Conservation (phyloP, 2,888 invertebrate species). For the Teleiodes luculella region DNA sequence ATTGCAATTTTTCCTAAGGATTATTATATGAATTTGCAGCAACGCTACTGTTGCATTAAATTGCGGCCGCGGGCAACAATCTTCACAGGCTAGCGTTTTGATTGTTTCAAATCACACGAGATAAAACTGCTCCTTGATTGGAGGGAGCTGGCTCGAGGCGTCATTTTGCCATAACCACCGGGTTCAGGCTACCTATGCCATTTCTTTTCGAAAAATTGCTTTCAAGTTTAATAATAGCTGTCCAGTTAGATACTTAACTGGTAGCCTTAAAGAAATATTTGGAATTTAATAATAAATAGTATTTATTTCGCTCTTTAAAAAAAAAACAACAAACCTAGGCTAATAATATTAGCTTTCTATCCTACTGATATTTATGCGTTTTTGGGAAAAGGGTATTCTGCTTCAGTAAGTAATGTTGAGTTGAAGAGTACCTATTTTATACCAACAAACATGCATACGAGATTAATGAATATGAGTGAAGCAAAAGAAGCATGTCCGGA, state of each 20-base stretch:
- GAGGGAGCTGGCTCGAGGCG: constrained; percentile 55
- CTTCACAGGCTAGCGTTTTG: constrained; percentile 42
- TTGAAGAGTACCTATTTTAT: too few relatives aligned
- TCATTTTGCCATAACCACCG: constrained; percentile 33
- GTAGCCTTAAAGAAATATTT: not conserved
- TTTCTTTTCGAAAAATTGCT: constrained; percentile 39
- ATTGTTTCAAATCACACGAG: constrained; percentile 64
- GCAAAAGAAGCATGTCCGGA: too few relatives aligned
- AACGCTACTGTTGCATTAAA: constrained; percentile 54
- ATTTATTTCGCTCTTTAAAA: too few relatives aligned
- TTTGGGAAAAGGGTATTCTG: too few relatives aligned
- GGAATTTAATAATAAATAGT: constrained; percentile 1
- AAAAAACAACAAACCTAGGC: too few relatives aligned
- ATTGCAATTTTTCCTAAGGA: constrained; percentile 20
- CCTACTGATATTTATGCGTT: too few relatives aligned
- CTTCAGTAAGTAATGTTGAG: too few relatives aligned
- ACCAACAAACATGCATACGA: too few relatives aligned
- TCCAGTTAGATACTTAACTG: constrained; percentile 1
- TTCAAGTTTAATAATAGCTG: constrained; percentile 25
- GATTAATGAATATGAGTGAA: too few relatives aligned
- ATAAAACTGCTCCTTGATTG: constrained; percentile 68
- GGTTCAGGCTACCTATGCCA: constrained; percentile 28
- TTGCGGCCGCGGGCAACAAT: constrained; percentile 45
- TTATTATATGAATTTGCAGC: constrained; percentile 38
- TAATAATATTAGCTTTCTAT: too few relatives aligned